Evolutionary conservation across 1,140 invertebrate species (phyloP).

Genomic region (Drosophila obscura): DNA sequence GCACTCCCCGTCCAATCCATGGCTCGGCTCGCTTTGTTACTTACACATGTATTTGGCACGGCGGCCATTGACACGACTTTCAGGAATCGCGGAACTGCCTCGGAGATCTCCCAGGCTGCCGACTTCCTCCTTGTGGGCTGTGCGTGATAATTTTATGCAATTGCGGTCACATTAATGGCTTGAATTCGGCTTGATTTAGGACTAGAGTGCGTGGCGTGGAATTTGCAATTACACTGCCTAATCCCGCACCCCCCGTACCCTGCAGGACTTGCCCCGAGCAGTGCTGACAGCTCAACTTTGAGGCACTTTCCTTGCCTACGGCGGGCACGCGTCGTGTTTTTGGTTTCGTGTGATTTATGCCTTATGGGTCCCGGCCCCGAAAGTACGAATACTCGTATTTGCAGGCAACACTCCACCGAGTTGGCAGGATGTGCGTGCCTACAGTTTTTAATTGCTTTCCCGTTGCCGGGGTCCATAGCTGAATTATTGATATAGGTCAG

Average conservation of each 20-base stretch:
- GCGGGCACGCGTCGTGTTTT: conserved; percentile 58
- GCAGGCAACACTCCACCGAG: conserved; percentile 34
- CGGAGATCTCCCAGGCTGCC: background rate
- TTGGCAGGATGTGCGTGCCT: conserved; percentile 55
- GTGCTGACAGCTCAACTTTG: conserved; percentile 68
- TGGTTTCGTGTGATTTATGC: conserved; percentile 72
- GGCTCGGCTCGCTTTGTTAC: no score
- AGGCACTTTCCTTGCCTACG: conserved; percentile 55
- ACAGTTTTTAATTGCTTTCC: conserved; percentile 77
- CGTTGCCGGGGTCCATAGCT: conserved; percentile 41
- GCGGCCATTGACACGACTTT: conserved; percentile 19
- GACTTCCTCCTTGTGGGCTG: conserved; percentile 4
- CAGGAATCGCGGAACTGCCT: conserved; percentile 8
- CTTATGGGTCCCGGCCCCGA: conserved; percentile 10
- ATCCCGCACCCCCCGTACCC: conserved; percentile 3
- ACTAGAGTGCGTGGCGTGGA: conserved; percentile 65
- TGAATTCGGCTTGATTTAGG: conserved; percentile 74
- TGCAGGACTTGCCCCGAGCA: background rate
- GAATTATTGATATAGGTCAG: conserved; percentile 77
- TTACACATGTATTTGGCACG: background rate
- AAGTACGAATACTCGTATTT: conserved; percentile 3
- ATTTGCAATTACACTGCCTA: conserved; percentile 67
- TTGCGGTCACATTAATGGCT: conserved; percentile 74
- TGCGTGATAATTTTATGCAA: conserved; percentile 76
- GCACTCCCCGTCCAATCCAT: background rate